Percentiles rank a stretch among this genome's conserved stretches.
phyloP scores from a whole-genome alignment of 2,797 vertebrate genomes.

The Phyllotis vaccarum region DNA sequence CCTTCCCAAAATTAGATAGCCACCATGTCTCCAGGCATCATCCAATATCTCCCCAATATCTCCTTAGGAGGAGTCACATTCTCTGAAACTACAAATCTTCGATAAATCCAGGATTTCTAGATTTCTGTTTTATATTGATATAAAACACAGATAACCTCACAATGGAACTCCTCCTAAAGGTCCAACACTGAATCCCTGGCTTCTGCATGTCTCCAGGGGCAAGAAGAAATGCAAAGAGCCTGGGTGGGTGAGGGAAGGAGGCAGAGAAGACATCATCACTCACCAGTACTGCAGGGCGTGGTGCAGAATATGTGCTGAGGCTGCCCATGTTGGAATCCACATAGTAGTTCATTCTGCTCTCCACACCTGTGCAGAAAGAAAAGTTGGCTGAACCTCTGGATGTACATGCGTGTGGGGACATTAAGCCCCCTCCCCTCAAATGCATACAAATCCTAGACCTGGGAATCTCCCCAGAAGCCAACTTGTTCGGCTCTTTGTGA shows the following conservation, averaged over 20 bases:
- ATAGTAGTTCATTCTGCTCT: conserved; percentile 95
- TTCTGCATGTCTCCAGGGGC: background rate
- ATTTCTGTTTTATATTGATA: conserved; percentile 1
- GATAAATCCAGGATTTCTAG: background rate
- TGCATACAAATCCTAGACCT: background rate
- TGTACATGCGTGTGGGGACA: fast-evolving
- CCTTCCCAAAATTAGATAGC: background rate
- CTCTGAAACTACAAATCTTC: conserved; percentile 18
- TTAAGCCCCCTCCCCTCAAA: background rate
- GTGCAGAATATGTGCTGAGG: conserved; percentile 89
- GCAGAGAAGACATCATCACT: conserved; percentile 76
- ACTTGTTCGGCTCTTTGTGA: background rate
- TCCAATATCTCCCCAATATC: background rate
- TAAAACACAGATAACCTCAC: background rate
- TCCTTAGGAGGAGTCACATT: background rate
- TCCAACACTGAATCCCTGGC: background rate
- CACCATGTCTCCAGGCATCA: background rate
- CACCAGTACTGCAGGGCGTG: conserved; percentile 92
- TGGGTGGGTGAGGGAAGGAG: background rate
- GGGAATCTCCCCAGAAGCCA: background rate
- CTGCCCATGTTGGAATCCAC: conserved; percentile 91
- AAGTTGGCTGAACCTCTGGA: background rate
- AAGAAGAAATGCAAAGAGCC: background rate
- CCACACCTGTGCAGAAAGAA: conserved; percentile 80
- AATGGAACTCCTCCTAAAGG: background rate